These are phyloP conservation scores for Zaprionus inermis DNA, from an alignment of 1,140 invertebrate species.

Conservation along the genomic window DNA sequence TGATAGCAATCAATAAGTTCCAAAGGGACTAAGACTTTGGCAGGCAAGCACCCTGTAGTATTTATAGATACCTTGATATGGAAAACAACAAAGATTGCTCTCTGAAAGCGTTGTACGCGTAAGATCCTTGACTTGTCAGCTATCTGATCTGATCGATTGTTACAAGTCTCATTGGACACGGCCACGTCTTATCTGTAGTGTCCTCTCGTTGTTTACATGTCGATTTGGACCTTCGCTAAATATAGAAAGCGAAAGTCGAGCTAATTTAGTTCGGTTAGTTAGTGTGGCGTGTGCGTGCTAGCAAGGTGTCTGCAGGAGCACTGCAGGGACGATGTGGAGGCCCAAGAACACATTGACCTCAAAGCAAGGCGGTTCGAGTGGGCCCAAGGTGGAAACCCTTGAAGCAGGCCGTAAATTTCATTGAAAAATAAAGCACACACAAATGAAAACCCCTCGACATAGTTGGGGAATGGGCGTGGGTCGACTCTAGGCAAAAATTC, in stretches of 20 bases:
- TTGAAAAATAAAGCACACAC: conserved; percentile 52
- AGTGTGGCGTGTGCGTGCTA: conserved; percentile 37
- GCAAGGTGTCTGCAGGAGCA: conserved; percentile 21
- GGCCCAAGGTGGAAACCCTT: conserved; percentile 43
- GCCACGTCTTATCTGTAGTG: conserved; percentile 21
- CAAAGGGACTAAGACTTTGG: too few species aligned
- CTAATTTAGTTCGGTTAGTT: conserved; percentile 55
- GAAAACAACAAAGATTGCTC: not conserved
- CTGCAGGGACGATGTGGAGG: not conserved
- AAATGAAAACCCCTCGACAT: conserved; percentile 10
- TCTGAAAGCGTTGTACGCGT: not conserved
- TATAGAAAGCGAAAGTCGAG: conserved; percentile 57
- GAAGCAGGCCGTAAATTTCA: conserved; percentile 53
- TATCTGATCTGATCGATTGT: not conserved
- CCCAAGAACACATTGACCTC: conserved; percentile 77
- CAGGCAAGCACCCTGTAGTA: too few species aligned
- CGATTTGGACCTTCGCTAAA: conserved; percentile 66
- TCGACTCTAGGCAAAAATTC: conserved; percentile 14
- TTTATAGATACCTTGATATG: not conserved
- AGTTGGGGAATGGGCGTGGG: conserved; percentile 16
- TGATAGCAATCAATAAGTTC: not conserved
- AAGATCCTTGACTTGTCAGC: not conserved
- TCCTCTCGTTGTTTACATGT: conserved; percentile 54
- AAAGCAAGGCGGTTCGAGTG: conserved; percentile 34
- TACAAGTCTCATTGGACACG: not conserved